Evolutionary conservation across 1,140 invertebrate species (phyloP).

Genomic region (Oedothorax gibbosus): DNA sequence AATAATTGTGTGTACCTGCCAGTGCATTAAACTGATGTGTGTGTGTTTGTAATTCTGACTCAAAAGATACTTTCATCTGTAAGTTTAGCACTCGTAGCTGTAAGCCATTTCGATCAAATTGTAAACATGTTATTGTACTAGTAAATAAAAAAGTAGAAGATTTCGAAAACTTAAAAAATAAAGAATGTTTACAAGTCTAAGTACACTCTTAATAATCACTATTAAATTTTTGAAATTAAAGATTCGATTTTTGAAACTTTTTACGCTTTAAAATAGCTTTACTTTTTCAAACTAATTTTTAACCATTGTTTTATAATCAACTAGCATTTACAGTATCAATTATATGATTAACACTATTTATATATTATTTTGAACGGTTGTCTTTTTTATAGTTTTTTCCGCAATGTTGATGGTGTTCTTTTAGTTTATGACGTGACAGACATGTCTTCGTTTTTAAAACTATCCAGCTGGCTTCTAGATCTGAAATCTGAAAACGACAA

Average conservation of each 20-base stretch:
- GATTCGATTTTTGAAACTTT: neutral
- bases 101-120: neutral
- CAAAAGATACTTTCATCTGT: neutral
- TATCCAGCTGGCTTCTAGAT: conserved; percentile 74
- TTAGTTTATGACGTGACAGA: conserved; percentile 77
- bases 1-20: neutral
- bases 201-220: neutral
- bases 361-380: neutral
- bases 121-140: neutral
- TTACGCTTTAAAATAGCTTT: neutral
- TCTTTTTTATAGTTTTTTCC: conserved; percentile 72
- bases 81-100: neutral
- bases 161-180: neutral
- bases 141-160: neutral
- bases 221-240: neutral
- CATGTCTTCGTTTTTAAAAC: conserved; percentile 74
- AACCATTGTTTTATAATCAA: neutral
- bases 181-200: neutral
- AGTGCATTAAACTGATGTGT: neutral
- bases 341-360: neutral
- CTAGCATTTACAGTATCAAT: neutral
- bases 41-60: neutral
- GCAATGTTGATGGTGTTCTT: conserved; percentile 77
- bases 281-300: neutral
- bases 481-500: conserved; percentile 7